Evolutionary conservation across 2,888 invertebrate genomes (phyloP).

Genomic region (Phoronis australis): DNA sequence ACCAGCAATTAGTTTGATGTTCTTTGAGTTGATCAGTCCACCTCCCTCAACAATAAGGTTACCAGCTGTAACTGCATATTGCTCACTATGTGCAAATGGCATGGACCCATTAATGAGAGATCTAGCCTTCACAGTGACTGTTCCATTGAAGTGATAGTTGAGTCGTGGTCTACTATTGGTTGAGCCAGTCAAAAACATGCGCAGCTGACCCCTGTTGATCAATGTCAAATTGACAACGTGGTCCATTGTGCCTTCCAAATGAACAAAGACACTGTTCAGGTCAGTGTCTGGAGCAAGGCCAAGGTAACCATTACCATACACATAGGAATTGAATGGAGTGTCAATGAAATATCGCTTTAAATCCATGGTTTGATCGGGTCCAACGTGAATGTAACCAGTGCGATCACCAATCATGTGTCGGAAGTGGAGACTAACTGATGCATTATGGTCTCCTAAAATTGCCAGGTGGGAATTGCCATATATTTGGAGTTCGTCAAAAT

Average conservation of each 20-base stretch:
- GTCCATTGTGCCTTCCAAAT: constrained; percentile 29
- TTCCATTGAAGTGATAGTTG: constrained; percentile 25
- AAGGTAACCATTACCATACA: constrained; percentile 29
- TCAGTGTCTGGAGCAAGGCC: constrained; percentile 32
- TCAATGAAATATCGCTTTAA: constrained; percentile 25
- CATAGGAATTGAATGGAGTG: constrained; percentile 31
- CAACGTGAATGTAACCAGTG: constrained; percentile 29
- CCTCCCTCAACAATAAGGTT: constrained; percentile 29
- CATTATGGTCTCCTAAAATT: constrained; percentile 16
- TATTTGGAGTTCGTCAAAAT: constrained; percentile 32
- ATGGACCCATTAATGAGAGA: constrained; percentile 25
- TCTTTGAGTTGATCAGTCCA: constrained; percentile 23
- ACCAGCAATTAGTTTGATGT: constrained; percentile 22
- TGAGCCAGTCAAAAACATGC: constrained; percentile 27
- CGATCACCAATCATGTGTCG: constrained; percentile 35
- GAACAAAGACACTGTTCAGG: constrained; percentile 27
- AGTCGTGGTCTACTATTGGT: constrained; percentile 21
- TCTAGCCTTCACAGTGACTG: constrained; percentile 27
- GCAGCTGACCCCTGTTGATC: constrained; percentile 25
- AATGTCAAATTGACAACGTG: constrained; percentile 31
- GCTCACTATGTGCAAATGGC: constrained; percentile 25
- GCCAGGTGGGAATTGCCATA: constrained; percentile 35
- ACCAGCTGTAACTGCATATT: constrained; percentile 23
- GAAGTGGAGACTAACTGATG: constrained; percentile 24
- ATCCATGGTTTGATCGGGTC: constrained; percentile 31